Conservation (phyloP, 2,113 vertebrate species). For the Australoheros scitulus region DNA sequence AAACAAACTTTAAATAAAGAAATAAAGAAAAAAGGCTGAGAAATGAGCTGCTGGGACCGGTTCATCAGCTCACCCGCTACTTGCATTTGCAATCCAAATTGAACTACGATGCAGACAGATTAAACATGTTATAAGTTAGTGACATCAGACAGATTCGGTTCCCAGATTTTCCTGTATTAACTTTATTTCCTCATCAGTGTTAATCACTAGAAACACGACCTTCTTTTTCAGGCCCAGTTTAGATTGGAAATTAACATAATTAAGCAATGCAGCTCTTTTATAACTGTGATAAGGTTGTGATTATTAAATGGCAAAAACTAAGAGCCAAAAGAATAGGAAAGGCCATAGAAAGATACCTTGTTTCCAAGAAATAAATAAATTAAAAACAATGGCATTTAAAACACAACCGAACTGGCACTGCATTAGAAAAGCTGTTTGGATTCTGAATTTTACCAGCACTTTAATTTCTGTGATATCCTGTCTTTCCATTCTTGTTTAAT, state of each 20-base stretch:
- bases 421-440: slow-evolving; percentile 8
- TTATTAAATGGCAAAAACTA: not conserved
- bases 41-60: not conserved
- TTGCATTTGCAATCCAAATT: not conserved
- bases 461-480: slow-evolving; percentile 1
- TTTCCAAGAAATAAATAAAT: not conserved
- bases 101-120: not conserved
- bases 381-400: not conserved
- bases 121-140: not conserved
- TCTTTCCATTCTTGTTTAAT: slow-evolving; percentile 22
- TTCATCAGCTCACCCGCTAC: not conserved
- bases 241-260: not conserved
- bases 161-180: not conserved
- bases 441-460: not conserved
- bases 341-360: not conserved
- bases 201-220: not conserved
- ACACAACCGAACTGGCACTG: not conserved
- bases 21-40: not conserved
- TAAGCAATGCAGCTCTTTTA: not conserved
- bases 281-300: not conserved
- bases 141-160: not conserved
- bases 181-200: not conserved
- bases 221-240: not conserved
- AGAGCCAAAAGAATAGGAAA: not conserved
- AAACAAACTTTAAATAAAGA: not conserved